Base-by-base conservation (phyloP, 2,113 vertebrate species). In the Paralichthys olivaceus region DNA sequence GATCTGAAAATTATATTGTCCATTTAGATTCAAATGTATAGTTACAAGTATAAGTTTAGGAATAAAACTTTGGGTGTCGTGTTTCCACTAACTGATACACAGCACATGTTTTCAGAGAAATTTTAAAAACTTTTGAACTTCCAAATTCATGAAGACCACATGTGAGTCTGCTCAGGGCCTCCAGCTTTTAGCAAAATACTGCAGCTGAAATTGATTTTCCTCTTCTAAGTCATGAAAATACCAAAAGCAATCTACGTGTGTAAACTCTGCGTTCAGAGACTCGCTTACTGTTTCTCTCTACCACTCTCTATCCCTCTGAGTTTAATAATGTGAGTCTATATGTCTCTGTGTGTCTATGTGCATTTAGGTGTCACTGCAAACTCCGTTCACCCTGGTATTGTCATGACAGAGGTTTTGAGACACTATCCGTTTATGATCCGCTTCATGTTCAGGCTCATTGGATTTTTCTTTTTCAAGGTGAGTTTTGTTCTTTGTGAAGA, bases 381-480 rank as follows among this genome's bases (percentile, higher is more conserved):
- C 26, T 93, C 93, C 0, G 72, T 96, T 60, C 94, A 94, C 62
- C 96, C 97, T 0, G 96, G 97, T 0, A 0, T 96, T 3, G 96
- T 96, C 62, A 82, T 83, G 90, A 97, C 96, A 0, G 63, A 81
- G 1, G 94, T 97, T 72, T 84, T 96, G 94, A 93, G 90, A 51
- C 51, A 95, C 53, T 95, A 91, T 29, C 2, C 83, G 19, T 71
- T 90, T 7, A 0, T 23, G 0, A 0, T 81, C 0, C 91, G 89
- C 25, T 22, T 8, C 0, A 4, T 94, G 69, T 96, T 96, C 81
- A 8, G 23, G 34, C 0, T 96, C 12, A 1, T 91, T 1, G 93
- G 94, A 22, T 73, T 94, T 77, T 95, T 97, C 88, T 81, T 96
- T 19, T 95, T 96, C 60, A 96, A 95, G 95, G 96, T 98, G 58